Evolutionary conservation across 2,888 invertebrate species (phyloP).

Genomic region (Amiota minor): DNA sequence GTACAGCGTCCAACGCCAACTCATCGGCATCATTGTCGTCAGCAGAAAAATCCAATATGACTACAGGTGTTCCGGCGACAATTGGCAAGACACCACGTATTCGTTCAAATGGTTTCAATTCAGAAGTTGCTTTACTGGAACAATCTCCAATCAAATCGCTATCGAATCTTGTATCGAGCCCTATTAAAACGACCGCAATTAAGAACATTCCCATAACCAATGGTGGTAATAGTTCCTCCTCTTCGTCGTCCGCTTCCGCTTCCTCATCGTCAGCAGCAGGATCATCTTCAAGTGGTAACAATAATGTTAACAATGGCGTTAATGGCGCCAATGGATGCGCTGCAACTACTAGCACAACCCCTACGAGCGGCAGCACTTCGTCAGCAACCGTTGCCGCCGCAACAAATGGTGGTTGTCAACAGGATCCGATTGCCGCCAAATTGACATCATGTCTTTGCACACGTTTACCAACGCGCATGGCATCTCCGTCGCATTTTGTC

Average conservation of each 20-base stretch:
- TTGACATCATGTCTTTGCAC: constrained; percentile 74
- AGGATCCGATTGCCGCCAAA: constrained; percentile 74
- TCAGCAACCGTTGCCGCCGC: constrained; percentile 6
- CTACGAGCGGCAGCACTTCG: constrained; percentile 27
- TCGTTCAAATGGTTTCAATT: constrained; percentile 8
- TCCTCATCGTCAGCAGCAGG: constrained; percentile 26
- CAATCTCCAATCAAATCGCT: constrained; percentile 79
- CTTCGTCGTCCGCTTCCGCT: neutral
- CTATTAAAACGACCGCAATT: constrained; percentile 73
- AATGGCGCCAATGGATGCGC: neutral
- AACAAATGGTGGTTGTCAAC: constrained; percentile 52
- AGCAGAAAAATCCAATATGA: neutral
- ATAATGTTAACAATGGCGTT: neutral
- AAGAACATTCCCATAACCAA: constrained; percentile 64
- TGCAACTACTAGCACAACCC: constrained; percentile 9
- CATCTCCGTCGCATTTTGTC: constrained; percentile 36
- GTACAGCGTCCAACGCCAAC: constrained; percentile 23
- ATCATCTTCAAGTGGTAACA: constrained; percentile 15
- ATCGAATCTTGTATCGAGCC: constrained; percentile 78
- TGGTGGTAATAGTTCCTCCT: constrained; percentile 36
- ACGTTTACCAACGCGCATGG: constrained; percentile 51
- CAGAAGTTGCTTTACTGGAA: constrained; percentile 57
- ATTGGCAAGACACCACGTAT: neutral
- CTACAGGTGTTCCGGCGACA: neutral
- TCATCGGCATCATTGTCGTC: constrained; percentile 21